A percentile compares a stretch with the other conserved stretches of the same genome.
These are phyloP conservation scores for Hedya salicella DNA, from an alignment of 2,888 invertebrate genomes.

Conservation along the genomic window DNA sequence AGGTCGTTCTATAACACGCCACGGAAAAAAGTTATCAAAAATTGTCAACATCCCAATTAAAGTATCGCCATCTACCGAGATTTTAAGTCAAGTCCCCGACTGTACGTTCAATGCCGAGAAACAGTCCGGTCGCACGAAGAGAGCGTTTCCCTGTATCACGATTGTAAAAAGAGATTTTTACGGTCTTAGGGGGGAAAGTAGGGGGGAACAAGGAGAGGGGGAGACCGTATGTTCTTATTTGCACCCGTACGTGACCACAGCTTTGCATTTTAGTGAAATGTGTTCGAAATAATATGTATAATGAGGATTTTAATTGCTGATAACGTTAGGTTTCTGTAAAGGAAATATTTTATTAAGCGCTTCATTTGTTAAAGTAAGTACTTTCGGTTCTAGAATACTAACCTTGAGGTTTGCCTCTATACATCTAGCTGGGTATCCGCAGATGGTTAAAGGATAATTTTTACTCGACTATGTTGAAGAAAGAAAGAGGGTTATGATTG, in stretches of 20 bases:
- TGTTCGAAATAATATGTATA: slow-evolving; percentile 12
- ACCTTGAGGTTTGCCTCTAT: too few species aligned
- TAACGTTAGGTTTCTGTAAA: too few species aligned
- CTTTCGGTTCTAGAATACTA: too few species aligned
- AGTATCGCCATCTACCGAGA: not conserved
- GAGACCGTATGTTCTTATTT: slow-evolving; percentile 71
- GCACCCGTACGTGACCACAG: slow-evolving; percentile 70
- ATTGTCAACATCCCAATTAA: too few species aligned
- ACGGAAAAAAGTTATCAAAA: too few species aligned
- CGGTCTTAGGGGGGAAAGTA: slow-evolving; percentile 58
- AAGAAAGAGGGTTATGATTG: too few species aligned
- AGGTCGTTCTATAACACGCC: too few species aligned
- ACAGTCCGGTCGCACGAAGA: slow-evolving; percentile 65
- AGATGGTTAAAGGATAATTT: too few species aligned
- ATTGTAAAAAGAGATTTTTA: slow-evolving; percentile 79
- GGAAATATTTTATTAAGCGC: too few species aligned
- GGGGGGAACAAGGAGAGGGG: slow-evolving; percentile 46
- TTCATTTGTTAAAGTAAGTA: too few species aligned
- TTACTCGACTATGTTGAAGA: too few species aligned
- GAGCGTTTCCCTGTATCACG: slow-evolving; percentile 75
- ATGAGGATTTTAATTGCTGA: slow-evolving; percentile 18
- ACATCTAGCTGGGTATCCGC: too few species aligned
- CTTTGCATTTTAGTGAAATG: slow-evolving; percentile 62
- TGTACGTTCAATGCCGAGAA: slow-evolving; percentile 59
- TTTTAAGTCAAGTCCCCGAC: slow-evolving; percentile 42